Conservation (phyloP, 2,113 vertebrate genomes). For the Etia nguti region DNA sequence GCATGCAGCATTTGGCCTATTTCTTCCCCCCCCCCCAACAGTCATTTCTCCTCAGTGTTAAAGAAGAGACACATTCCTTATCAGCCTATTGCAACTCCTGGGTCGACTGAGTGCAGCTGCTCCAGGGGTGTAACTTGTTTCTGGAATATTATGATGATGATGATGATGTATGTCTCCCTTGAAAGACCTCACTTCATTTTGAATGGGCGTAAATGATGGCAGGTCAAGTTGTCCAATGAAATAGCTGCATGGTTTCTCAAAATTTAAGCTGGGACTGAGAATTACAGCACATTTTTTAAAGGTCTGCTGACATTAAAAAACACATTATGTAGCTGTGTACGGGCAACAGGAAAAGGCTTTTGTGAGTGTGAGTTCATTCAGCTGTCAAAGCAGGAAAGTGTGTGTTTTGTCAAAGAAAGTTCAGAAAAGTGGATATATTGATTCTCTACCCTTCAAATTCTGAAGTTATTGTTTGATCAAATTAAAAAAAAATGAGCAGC, state of each 20-base stretch:
- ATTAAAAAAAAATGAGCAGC: not conserved
- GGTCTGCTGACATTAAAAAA: not conserved
- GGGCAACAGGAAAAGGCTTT: not conserved
- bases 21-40: not conserved
- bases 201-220: not conserved
- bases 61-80: not conserved
- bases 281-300: not conserved
- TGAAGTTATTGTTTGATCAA: not conserved
- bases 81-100: not conserved
- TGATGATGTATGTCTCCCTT: not conserved
- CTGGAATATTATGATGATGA: not conserved
- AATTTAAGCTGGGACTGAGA: not conserved
- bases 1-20: not conserved
- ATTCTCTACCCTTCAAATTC: not conserved
- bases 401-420: not conserved
- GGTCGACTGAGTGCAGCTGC: not conserved
- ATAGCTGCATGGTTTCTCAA: not conserved
- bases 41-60: not conserved
- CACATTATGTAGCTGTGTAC: not conserved
- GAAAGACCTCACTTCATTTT: conserved; percentile 17
- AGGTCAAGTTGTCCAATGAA: not conserved
- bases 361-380: not conserved
- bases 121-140: conserved; percentile 26
- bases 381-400: not conserved
- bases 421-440: not conserved